Evolutionary conservation across 1,140 invertebrate species (phyloP).

Genomic region (Spodoptera litura): DNA sequence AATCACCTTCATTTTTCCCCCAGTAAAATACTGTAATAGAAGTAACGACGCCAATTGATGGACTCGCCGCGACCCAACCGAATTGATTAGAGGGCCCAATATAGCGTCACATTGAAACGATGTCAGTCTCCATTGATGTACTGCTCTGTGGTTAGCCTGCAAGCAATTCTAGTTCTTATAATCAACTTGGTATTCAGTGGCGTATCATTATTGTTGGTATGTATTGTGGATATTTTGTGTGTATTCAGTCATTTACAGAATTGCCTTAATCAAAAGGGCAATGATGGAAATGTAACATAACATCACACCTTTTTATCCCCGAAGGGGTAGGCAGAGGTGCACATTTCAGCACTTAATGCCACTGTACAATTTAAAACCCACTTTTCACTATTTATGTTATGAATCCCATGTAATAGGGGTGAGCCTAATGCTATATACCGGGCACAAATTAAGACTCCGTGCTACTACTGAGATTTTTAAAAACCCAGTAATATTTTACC

Average conservation of each 20-base stretch:
- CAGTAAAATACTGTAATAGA: constrained; percentile 4
- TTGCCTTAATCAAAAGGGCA: too few species aligned
- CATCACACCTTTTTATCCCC: too few species aligned
- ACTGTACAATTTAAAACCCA: too few species aligned
- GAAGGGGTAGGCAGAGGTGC: too few species aligned
- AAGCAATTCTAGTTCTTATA: not conserved
- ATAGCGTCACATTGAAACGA: not conserved
- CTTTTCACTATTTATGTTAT: too few species aligned
- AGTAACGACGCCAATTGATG: constrained; percentile 17
- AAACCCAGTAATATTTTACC: too few species aligned
- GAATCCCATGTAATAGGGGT: too few species aligned
- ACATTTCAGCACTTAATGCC: too few species aligned
- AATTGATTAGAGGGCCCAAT: constrained; percentile 10
- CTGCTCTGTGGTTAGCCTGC: constrained; percentile 12
- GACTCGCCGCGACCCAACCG: not conserved
- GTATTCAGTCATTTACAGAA: not conserved
- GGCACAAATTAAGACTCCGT: too few species aligned
- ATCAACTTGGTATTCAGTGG: constrained; percentile 17
- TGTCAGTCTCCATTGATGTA: constrained; percentile 16
- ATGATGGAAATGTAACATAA: too few species aligned
- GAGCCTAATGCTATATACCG: too few species aligned
- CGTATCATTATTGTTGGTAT: not conserved
- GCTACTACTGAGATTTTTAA: too few species aligned
- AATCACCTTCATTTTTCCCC: constrained; percentile 7
- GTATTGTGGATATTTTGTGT: not conserved